phyloP scores from a whole-genome alignment of 2,888 invertebrate genomes.

The Idaea straminata region DNA sequence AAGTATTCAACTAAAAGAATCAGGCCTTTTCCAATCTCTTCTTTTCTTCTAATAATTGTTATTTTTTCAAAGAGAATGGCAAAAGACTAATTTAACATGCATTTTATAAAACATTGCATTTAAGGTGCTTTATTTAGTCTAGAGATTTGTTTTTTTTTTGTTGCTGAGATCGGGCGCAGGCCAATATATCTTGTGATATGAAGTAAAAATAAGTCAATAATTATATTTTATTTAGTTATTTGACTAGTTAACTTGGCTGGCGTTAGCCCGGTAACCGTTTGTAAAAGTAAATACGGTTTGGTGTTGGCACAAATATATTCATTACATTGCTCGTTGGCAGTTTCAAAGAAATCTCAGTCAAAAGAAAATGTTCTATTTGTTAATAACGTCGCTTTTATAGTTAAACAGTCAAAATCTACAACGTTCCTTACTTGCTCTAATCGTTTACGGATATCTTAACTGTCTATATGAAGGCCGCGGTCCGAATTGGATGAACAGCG shows the following conservation, averaged over 20 bases:
- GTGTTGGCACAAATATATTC: slow-evolving; percentile 42
- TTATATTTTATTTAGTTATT: slow-evolving; percentile 3
- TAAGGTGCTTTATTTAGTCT: background rate
- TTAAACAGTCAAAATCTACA: too few relatives aligned
- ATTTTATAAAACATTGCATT: background rate
- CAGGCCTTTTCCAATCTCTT: too few relatives aligned
- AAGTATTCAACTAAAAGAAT: background rate
- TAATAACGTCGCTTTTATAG: background rate
- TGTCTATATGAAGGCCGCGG: too few relatives aligned
- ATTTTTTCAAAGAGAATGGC: too few relatives aligned
- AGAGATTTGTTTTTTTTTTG: background rate
- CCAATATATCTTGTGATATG: background rate
- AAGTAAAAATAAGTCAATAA: background rate
- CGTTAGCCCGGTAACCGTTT: slow-evolving; percentile 37
- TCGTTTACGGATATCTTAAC: too few relatives aligned
- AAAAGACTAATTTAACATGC: background rate
- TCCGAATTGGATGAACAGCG: too few relatives aligned
- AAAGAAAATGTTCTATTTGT: background rate
- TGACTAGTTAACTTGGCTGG: slow-evolving; percentile 53
- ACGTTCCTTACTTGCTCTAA: too few relatives aligned
- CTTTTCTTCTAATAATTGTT: too few relatives aligned
- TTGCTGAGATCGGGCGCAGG: background rate
- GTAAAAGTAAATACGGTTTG: slow-evolving; percentile 31
- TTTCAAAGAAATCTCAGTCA: background rate
- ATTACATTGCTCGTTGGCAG: slow-evolving; percentile 12